A percentile compares a stretch with the other conserved stretches of the same genome.
Evolutionary conservation across 2,113 vertebrate species (phyloP).

Genomic region (Lonchura striata): DNA sequence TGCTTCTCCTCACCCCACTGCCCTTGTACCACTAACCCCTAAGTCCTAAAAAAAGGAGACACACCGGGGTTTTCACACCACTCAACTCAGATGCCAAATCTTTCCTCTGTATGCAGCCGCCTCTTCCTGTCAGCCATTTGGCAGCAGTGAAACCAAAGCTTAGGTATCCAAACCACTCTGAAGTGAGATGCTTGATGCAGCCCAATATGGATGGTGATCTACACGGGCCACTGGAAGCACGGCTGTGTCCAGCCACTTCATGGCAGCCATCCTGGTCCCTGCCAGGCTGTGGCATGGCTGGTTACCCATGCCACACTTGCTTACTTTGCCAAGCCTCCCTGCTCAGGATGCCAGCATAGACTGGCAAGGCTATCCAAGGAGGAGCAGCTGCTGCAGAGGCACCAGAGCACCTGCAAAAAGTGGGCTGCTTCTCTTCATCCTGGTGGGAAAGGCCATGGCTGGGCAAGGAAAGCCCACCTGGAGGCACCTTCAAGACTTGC

Average conservation of each 20-base stretch:
- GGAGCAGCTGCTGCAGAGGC: not conserved
- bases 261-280: not conserved
- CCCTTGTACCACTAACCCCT: not conserved
- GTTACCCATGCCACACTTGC: accelerated
- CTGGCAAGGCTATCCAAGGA: not conserved
- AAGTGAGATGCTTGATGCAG: accelerated
- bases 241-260: not conserved
- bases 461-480: not conserved
- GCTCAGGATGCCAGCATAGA: not conserved
- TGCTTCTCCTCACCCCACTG: not conserved
- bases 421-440: not conserved
- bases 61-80: not conserved
- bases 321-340: not conserved
- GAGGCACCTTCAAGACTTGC: not conserved
- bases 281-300: not conserved
- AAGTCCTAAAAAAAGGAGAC: not conserved
- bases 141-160: not conserved
- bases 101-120: not conserved
- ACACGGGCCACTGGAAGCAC: not conserved
- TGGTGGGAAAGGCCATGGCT: not conserved
- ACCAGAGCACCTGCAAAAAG: not conserved
- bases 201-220: constrained; percentile 21
- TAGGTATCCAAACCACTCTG: not conserved
- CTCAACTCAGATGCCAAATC: not conserved
- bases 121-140: not conserved